A percentile compares a stretch with the other conserved stretches of the same genome.
phyloP scores from a whole-genome alignment of 1,140 invertebrate species.

The Cherax quadricarinatus region DNA sequence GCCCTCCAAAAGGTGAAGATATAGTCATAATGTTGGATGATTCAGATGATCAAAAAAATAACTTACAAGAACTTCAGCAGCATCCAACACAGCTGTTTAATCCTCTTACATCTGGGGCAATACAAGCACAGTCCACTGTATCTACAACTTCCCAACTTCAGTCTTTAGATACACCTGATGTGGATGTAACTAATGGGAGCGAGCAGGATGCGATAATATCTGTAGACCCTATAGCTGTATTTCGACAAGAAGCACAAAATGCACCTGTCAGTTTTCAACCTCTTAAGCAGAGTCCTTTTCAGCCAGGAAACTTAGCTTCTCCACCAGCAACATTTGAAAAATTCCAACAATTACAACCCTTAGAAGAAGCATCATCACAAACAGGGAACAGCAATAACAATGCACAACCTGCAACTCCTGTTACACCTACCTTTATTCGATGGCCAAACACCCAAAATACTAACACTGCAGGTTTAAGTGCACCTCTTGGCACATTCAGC shows the following conservation, averaged over 20 bases:
- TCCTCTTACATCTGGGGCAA: background rate
- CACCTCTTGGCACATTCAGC: background rate
- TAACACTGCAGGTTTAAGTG: background rate
- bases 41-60: background rate
- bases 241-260: background rate
- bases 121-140: background rate
- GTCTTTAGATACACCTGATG: background rate
- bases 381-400: background rate
- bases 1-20: conserved; percentile 57
- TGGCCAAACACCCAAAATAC: conserved; percentile 44
- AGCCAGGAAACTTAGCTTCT: background rate
- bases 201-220: background rate
- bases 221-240: background rate
- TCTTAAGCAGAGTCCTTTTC: background rate
- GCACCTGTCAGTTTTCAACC: background rate
- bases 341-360: background rate
- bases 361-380: background rate
- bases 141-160: background rate
- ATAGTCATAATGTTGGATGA: conserved; percentile 1
- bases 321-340: background rate
- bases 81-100: background rate
- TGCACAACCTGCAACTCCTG: background rate
- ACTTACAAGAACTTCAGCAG: background rate
- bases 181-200: background rate
- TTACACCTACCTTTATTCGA: background rate